Base-by-base conservation (phyloP, 2,888 invertebrate genomes). In the Apodemia hepburni region DNA sequence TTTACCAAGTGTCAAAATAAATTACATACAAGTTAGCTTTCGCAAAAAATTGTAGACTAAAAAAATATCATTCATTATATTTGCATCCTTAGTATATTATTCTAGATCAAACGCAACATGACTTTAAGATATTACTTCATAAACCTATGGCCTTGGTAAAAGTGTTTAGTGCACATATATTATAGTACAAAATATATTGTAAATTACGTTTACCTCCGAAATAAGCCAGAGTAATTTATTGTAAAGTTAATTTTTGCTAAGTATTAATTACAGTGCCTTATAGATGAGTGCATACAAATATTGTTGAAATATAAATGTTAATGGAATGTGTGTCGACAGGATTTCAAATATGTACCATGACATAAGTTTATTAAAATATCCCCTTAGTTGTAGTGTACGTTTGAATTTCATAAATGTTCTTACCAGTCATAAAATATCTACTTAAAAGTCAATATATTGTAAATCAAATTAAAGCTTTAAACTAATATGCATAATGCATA, bases 241-340 rank as follows among this genome's bases (percentile, higher is more conserved):
- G 54, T 54, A 54, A 54, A 12, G 54, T 54, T 60, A 29, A 18
- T 60, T 18, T 60, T 60, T 60, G 51, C 51, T 51, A 60, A 60
- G 71, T 71, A 74, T 73, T 70, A 72, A 69, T 68, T 73, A 69
- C 75, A 81, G 82, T 82, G 82, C 82, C 81, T 82, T 82, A 80
- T 66, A 22, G 51, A 71, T 72, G 68, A 65, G 58, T 61, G 54
- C 62, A 18, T 18, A 59, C 59, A 38, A 15, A 59, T 42, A 22
- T 42, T 45, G 22, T 59, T 9, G 15, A 27, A 38, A 42, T 42
- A 38, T 35, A 35, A 38, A 59, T 59, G 38, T 18, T 59, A 58
- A 58, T n/a, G 17, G 29, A 58, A 18, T 18, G 49, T 17, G 22
- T 3, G 51, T 7, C 12, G 15, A 9, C 7, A 9, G 35, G 9